These are phyloP conservation scores for Euura saliciscinereae DNA, from an alignment of 1,140 invertebrate species.

Conservation along the genomic window DNA sequence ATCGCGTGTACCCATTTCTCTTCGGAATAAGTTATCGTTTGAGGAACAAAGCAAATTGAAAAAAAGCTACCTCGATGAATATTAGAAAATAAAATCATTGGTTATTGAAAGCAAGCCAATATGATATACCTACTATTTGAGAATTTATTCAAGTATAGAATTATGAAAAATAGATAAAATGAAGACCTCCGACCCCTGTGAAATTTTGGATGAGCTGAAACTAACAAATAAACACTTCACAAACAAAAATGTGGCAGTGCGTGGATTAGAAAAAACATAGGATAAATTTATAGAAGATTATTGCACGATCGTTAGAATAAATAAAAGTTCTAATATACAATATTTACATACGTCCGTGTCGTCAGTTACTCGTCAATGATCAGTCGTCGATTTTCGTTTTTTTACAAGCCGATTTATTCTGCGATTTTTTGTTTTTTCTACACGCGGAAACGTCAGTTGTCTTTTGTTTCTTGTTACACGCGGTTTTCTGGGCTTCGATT, in stretches of 20 bases:
- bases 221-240: not conserved
- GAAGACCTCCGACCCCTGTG: not conserved
- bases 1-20: no score
- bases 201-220: not conserved
- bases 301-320: not conserved
- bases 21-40: not conserved
- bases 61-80: not conserved
- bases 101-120: not conserved
- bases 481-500: not conserved
- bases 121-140: no score
- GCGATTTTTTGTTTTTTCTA: not conserved
- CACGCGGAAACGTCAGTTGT: not conserved
- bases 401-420: no score
- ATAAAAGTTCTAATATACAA: not conserved
- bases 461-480: not conserved
- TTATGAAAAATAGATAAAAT: not conserved
- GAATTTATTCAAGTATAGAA: no score
- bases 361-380: not conserved
- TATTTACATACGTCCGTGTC: not conserved
- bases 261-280: no score
- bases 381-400: no score
- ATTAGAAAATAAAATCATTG: not conserved
- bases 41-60: not conserved
- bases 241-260: not conserved
- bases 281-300: no score